Base-by-base conservation (phyloP, 2,113 vertebrate species). In the Hystrix cristata region DNA sequence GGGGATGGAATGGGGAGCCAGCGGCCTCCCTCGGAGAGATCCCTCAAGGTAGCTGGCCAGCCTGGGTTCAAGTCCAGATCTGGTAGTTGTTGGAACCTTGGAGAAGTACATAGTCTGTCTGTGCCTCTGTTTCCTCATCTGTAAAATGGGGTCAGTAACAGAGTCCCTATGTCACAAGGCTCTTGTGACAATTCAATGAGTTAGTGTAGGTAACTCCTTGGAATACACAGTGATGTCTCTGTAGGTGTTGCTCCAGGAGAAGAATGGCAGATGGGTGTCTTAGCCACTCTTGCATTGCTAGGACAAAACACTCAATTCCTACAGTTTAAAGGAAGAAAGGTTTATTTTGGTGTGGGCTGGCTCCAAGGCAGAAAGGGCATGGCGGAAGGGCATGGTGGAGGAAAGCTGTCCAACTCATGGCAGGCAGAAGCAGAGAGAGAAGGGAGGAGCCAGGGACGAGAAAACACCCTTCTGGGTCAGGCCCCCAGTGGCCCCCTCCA, bases 91-190 rank as follows among this genome's bases (percentile, higher is more conserved):
- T 53, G 25, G 51, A 64, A 74, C 34, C 38, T 25, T 43, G 83
- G 78, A 38, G 43, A 57, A 57, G 16, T 29, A 8, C 60, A 31
- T 12, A 82, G 10, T 79, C 67, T 57, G 18, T 11, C 31, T 0
- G 5, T 23, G 23, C 55, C 69, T 94, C 46, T 84, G 19, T 82
- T 84, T 94, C 14, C 46, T 92, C 51, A 43, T 85, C 94, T 90
- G 29, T 69, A 48, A 92, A 67, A 48, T 72, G 48, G 59, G 51
- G 2, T 34, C 48, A 48, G 57, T 82, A 53, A 21, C 19, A 18
- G 7, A 38, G 10, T 46, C 31, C 3, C 65, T 64, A 1, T 19
- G 53, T 71, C 46, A 23, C 0, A 12, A 85, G 57, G 25, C 38
- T 29, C 7, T 51, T 81, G 53, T 62, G 65, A 76, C 46, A 48